A percentile compares a stretch with the other conserved stretches of the same genome.
phyloP scores from a whole-genome alignment of 2,888 invertebrate species.

The Meandrusa payeni region DNA sequence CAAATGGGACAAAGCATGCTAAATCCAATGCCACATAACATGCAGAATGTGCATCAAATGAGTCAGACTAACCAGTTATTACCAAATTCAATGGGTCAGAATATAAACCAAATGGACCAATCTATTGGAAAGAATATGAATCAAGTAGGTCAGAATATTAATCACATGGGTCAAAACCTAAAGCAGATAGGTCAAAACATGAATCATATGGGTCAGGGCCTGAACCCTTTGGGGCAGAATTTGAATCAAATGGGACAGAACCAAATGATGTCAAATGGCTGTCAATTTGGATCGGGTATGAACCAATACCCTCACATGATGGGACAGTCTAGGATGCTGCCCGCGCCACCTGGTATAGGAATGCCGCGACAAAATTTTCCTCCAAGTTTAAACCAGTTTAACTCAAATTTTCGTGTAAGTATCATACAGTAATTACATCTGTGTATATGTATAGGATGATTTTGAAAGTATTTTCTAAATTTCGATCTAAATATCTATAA shows the following conservation, averaged over 20 bases:
- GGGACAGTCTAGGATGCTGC: conserved; percentile 63
- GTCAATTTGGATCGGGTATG: conserved; percentile 54
- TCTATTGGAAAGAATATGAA: conserved; percentile 38
- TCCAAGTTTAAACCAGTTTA: conserved; percentile 58
- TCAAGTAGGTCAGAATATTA: conserved; percentile 36
- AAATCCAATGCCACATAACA: conserved; percentile 35
- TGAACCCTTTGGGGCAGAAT: conserved; percentile 39
- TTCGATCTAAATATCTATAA: too few relatives aligned
- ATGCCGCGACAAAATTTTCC: conserved; percentile 65
- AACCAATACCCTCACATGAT: conserved; percentile 62
- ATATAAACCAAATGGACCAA: conserved; percentile 39
- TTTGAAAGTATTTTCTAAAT: too few relatives aligned
- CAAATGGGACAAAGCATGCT: conserved; percentile 43
- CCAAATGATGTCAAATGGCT: conserved; percentile 47
- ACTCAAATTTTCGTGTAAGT: conserved; percentile 72
- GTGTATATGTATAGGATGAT: too few relatives aligned
- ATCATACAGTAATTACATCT: too few relatives aligned
- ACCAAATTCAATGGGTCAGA: conserved; percentile 30
- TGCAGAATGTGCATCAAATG: conserved; percentile 47
- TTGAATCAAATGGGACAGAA: conserved; percentile 39
- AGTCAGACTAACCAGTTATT: conserved; percentile 34
- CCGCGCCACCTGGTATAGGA: conserved; percentile 61
- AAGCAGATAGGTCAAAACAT: conserved; percentile 41
- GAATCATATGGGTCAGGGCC: conserved; percentile 33
- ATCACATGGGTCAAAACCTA: conserved; percentile 42